A percentile compares a stretch with the other conserved stretches of the same genome.
These are phyloP conservation scores for Craseonycteris thonglongyai DNA, from an alignment of 2,113 vertebrate genomes.

Conservation along the genomic window DNA sequence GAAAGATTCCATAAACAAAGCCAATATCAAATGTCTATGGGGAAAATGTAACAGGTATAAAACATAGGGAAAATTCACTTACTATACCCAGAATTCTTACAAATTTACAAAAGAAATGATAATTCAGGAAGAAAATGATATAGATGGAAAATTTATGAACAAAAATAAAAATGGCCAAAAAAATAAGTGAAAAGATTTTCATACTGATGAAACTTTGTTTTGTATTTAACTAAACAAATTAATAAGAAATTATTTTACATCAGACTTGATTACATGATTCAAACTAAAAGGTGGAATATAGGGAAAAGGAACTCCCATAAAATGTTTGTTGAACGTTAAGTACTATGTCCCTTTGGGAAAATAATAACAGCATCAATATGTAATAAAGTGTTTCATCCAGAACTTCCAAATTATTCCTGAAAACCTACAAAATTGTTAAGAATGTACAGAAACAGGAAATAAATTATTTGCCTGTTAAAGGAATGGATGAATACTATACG, in stretches of 20 bases:
- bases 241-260: background rate
- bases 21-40: background rate
- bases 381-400: background rate
- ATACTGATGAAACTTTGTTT: background rate
- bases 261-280: background rate
- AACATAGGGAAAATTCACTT: background rate
- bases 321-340: background rate
- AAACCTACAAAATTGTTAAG: conserved; percentile 15
- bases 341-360: background rate
- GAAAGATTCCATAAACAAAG: background rate
- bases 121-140: background rate
- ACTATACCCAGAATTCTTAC: background rate
- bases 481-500: background rate
- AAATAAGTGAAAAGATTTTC: background rate
- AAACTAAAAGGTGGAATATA: background rate
- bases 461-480: background rate
- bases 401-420: background rate
- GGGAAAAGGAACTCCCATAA: background rate
- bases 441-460: background rate
- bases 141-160: background rate
- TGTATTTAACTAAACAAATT: background rate
- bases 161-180: background rate
- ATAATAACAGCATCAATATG: background rate
- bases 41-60: background rate
- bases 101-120: background rate